These are phyloP conservation scores for Rhinatrema bivittatum DNA, from an alignment of 2,797 vertebrate species.

Conservation along the genomic window DNA sequence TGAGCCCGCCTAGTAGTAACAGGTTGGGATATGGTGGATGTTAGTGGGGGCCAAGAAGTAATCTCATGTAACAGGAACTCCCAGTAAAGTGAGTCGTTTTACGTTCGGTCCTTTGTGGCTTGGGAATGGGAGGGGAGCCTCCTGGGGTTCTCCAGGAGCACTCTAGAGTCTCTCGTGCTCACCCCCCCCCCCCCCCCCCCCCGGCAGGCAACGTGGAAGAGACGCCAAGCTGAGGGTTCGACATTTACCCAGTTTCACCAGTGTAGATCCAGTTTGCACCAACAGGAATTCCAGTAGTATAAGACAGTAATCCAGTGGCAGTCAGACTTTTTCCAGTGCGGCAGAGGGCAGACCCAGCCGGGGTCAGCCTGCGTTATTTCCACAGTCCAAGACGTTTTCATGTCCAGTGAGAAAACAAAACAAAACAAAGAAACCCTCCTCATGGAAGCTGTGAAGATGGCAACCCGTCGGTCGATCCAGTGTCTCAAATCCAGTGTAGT, in stretches of 20 bases:
- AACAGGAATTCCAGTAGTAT: constrained; percentile 11
- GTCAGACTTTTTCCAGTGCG: constrained; percentile 26
- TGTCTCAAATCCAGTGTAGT: constrained; percentile 44
- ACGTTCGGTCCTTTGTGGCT: too few species aligned
- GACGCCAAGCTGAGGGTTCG: constrained; percentile 15
- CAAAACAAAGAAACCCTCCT: too few species aligned
- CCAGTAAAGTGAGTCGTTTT: too few species aligned
- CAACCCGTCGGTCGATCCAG: constrained; percentile 13
- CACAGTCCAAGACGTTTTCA: not conserved
- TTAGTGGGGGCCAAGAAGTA: not conserved
- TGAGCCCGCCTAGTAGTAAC: too few species aligned
- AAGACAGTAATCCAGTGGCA: constrained; percentile 38
- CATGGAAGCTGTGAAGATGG: not conserved
- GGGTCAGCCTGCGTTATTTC: not conserved
- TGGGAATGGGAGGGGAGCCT: too few species aligned
- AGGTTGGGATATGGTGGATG: too few species aligned
- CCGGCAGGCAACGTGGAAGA: not conserved
- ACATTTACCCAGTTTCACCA: constrained; percentile 45
- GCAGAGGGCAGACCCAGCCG: too few species aligned
- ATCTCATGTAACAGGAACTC: too few species aligned
- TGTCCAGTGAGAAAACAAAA: not conserved
- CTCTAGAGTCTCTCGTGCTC: not conserved
- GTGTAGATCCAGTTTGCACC: constrained; percentile 37
- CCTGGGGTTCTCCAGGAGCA: too few species aligned
- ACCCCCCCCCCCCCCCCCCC: too few species aligned